Percentiles rank a stretch among this genome's conserved stretches.
Conservation (phyloP, 64 coral and sea anemone species). For the Exaiptasia diaphana region DNA sequence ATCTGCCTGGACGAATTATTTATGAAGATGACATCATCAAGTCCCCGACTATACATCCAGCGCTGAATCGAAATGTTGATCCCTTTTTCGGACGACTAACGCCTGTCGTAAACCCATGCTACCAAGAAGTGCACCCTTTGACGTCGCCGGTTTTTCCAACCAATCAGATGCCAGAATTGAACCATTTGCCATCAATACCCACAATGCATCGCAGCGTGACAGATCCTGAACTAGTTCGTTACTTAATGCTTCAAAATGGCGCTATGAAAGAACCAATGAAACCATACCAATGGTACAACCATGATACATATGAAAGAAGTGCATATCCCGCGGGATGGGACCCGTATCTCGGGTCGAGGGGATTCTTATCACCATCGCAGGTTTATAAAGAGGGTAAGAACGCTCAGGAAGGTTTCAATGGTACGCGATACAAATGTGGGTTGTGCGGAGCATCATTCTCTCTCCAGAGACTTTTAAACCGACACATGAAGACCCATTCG, state of each 20-base stretch:
- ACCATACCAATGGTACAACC: neutral
- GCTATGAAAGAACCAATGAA: slow-evolving; percentile 2
- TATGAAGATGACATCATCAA: neutral
- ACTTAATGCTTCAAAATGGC: neutral
- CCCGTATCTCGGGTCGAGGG: neutral
- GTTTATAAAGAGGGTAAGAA: neutral
- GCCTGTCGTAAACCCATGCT: neutral
- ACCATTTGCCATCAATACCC: neutral
- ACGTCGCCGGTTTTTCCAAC: neutral
- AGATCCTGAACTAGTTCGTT: neutral
- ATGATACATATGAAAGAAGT: neutral
- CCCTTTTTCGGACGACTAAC: neutral
- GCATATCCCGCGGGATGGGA: neutral
- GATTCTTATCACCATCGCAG: neutral
- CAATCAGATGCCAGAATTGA: neutral
- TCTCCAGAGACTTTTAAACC: slow-evolving; percentile 65
- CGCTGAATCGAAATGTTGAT: neutral
- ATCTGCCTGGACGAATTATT: neutral
- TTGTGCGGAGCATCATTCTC: slow-evolving; percentile 65
- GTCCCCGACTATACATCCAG: neutral
- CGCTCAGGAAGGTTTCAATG: neutral
- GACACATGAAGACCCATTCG: slow-evolving; percentile 93
- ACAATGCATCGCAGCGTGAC: neutral
- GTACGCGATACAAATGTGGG: slow-evolving; percentile 63
- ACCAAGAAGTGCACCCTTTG: neutral